phyloP scores from a whole-genome alignment of 2,888 invertebrate genomes.

The Prosopocoilus inquinatus region DNA sequence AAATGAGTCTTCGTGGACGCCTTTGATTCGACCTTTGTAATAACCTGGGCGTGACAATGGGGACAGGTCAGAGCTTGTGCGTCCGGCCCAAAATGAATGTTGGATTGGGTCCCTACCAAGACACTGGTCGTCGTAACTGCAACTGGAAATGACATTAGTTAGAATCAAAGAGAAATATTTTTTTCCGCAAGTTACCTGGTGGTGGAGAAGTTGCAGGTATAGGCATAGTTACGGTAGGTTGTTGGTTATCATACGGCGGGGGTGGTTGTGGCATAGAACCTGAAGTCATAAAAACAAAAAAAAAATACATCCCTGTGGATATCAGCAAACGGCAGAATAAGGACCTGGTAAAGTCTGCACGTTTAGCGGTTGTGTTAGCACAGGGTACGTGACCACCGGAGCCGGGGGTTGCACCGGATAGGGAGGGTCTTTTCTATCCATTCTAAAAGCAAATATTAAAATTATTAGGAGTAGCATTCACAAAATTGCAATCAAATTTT shows the following conservation, averaged over 20 bases:
- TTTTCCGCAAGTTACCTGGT: constrained; percentile 1
- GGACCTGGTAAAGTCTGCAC: too few species aligned
- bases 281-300: too few species aligned
- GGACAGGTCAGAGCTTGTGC: constrained; percentile 3
- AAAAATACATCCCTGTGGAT: too few species aligned
- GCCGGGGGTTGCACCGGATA: too few species aligned
- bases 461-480: too few species aligned
- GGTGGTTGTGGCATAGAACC: too few species aligned
- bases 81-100: constrained; percentile 2
- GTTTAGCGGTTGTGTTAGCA: too few species aligned
- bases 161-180: background rate
- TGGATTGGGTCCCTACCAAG: background rate
- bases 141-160: background rate
- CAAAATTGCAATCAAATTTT: too few species aligned
- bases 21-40: constrained; percentile 5
- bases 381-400: too few species aligned
- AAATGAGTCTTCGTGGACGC: constrained; percentile 10
- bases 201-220: background rate
- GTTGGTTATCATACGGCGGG: background rate
- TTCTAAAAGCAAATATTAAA: too few species aligned
- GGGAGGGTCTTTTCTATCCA: too few species aligned
- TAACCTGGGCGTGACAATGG: constrained; percentile 2
- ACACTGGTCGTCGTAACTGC: background rate
- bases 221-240: background rate
- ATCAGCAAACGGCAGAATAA: too few species aligned